Base-by-base conservation (phyloP, 2,888 invertebrate genomes). In the Brassicogethes aeneus region DNA sequence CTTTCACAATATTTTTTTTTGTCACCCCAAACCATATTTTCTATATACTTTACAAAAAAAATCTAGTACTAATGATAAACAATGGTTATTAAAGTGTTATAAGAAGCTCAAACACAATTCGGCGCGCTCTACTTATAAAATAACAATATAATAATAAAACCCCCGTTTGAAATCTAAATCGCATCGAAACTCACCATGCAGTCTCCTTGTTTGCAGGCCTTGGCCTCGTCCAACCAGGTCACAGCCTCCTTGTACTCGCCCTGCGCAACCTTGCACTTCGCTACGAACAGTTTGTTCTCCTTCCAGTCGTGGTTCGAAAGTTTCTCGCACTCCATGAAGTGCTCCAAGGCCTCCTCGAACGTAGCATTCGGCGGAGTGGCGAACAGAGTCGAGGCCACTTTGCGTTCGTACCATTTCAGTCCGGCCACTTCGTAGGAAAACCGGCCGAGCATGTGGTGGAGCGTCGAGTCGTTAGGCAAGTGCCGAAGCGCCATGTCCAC, bases 391-490 rank as follows among this genome's bases (percentile, higher is more conserved):
- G 76, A 64, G 3, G 84, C 84, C 10, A 80, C 68, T 57, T 70
- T 78, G 44, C 77, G 70, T 59, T 85, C 82, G 39, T 81, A 60
- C 67, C 67, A 68, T 49, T 61, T 64, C 16, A 67, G 42, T 16
- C 59, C 53, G 2, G 65, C 64, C 43, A 82, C 75, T 66, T 80
- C 80, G 60, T 68, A 81, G 56, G 76, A 74, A 68, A 83, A 85
- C 55, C 85, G 69, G 7, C 85, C 85, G 36, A 82, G 64, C 53
- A 85, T 70, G 64, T 85, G 78, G 61, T 82, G 75, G 32, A 82
- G 63, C 1, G 74, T 69, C 7, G 76, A 66, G 60, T 85, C 85
- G 2, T 65, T 54, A 8, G 82, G 79, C 37, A 71, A 72, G 15
- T 83, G 54, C 33, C 67, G 57, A 16, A 85, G 65, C 1, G 85